Conservation (phyloP, 2,113 vertebrate species). For the Paramormyrops kingsleyae region DNA sequence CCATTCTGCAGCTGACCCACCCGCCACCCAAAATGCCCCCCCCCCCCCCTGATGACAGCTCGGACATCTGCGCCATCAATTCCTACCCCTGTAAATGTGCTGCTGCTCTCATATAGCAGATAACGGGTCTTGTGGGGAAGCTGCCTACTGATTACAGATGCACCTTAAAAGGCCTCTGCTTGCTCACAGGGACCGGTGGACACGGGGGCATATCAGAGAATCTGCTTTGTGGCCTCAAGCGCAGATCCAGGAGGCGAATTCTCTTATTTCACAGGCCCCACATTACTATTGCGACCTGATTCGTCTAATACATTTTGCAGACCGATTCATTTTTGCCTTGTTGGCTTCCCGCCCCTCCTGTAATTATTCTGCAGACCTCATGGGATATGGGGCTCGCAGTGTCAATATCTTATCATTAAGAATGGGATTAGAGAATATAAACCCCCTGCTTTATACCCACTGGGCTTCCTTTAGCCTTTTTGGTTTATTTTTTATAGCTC, state of each 20-base stretch:
- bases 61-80: not conserved
- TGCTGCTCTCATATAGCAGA: not conserved
- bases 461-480: not conserved
- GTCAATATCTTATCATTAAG: not conserved
- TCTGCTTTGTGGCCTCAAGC: not conserved
- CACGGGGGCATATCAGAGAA: not conserved
- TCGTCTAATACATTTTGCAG: not conserved
- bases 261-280: not conserved
- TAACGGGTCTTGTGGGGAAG: not conserved
- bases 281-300: not conserved
- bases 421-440: not conserved
- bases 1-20: not conserved
- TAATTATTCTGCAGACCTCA: not conserved
- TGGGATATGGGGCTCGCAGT: not conserved
- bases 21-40: not conserved
- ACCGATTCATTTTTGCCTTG: not conserved
- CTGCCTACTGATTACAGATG: not conserved
- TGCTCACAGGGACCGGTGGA: not conserved
- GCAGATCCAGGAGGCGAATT: not conserved
- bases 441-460: not conserved
- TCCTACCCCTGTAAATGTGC: not conserved
- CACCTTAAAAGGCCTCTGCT: not conserved
- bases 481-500: not conserved
- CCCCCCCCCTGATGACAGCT: not conserved
- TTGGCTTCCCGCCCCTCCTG: not conserved